phyloP scores from a whole-genome alignment of 2,113 vertebrate species.

The Actenoides lindsayi region DNA sequence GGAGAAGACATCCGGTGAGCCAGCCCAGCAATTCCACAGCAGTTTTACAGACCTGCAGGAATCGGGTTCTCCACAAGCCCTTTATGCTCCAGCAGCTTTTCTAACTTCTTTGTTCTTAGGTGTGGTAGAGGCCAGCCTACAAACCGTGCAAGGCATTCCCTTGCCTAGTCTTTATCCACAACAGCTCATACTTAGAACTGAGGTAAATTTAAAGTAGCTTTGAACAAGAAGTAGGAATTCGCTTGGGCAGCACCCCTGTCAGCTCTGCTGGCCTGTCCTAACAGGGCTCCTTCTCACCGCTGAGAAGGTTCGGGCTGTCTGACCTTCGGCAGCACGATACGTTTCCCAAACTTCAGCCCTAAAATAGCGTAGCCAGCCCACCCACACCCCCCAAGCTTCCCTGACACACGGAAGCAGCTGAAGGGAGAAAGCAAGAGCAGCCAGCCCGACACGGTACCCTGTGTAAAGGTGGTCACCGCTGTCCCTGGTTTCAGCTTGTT shows the following conservation, averaged over 20 bases:
- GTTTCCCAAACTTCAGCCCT: not conserved
- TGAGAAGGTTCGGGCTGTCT: too few species aligned
- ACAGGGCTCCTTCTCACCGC: not conserved
- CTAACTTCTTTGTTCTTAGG: not conserved
- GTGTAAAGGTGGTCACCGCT: conserved; percentile 81
- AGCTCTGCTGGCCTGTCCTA: not conserved
- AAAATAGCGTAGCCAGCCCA: not conserved
- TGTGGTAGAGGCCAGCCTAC: not conserved
- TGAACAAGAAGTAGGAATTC: not conserved
- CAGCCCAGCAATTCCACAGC: not conserved
- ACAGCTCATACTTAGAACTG: not conserved
- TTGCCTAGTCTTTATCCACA: not conserved
- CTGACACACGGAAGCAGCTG: not conserved
- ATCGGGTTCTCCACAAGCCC: fast-evolving
- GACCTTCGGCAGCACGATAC: not conserved
- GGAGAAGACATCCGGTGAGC: not conserved
- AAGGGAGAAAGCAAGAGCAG: not conserved
- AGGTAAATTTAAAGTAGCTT: not conserved
- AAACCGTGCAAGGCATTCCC: not conserved
- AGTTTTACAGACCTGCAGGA: fast-evolving
- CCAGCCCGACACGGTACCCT: conserved; percentile 78
- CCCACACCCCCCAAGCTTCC: not conserved
- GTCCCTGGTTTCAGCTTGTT: conserved; percentile 85
- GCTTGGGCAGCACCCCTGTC: not conserved
- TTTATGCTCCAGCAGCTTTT: not conserved